Evolutionary conservation across 2,888 invertebrate genomes (phyloP).

Genomic region (Coenonympha glycerion): DNA sequence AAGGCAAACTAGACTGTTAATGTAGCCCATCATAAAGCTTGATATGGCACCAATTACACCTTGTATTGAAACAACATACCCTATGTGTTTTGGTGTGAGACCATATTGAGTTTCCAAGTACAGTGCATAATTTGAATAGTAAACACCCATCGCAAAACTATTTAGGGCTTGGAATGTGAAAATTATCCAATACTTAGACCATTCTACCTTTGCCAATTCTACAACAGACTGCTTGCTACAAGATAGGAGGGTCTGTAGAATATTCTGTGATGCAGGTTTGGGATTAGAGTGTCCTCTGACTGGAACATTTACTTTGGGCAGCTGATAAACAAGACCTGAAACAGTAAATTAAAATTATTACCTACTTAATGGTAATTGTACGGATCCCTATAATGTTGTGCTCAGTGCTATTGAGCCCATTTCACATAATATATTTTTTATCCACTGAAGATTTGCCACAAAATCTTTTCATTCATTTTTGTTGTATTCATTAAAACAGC

Average conservation of each 20-base stretch:
- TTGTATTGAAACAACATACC: slow-evolving; percentile 79
- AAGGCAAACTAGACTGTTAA: too few relatives aligned
- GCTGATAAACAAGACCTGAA: slow-evolving; percentile 55
- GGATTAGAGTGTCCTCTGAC: slow-evolving; percentile 27
- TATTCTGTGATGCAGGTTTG: slow-evolving; percentile 28
- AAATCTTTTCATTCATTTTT: too few relatives aligned
- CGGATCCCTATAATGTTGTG: too few relatives aligned
- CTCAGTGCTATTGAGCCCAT: too few relatives aligned
- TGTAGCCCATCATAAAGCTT: slow-evolving; percentile 70
- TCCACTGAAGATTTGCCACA: too few relatives aligned
- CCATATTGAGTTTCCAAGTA: slow-evolving; percentile 72
- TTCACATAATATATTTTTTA: too few relatives aligned
- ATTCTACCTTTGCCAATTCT: slow-evolving; percentile 72
- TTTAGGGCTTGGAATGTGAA: slow-evolving; percentile 76
- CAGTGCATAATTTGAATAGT: slow-evolving; percentile 76
- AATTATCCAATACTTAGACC: slow-evolving; percentile 76
- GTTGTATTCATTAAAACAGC: too few relatives aligned
- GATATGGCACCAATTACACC: slow-evolving; percentile 72
- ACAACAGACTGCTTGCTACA: slow-evolving; percentile 59
- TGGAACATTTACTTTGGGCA: slow-evolving; percentile 41
- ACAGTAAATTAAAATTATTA: slow-evolving; percentile 27
- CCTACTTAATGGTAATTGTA: background rate
- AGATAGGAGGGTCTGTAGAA: slow-evolving; percentile 27
- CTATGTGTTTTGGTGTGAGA: slow-evolving; percentile 74
- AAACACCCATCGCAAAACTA: slow-evolving; percentile 75